Evolutionary conservation across 2,888 invertebrate species (phyloP), one percentile per base, ranked within the genome.

Genomic region (Eupithecia tripunctaria): DNA sequence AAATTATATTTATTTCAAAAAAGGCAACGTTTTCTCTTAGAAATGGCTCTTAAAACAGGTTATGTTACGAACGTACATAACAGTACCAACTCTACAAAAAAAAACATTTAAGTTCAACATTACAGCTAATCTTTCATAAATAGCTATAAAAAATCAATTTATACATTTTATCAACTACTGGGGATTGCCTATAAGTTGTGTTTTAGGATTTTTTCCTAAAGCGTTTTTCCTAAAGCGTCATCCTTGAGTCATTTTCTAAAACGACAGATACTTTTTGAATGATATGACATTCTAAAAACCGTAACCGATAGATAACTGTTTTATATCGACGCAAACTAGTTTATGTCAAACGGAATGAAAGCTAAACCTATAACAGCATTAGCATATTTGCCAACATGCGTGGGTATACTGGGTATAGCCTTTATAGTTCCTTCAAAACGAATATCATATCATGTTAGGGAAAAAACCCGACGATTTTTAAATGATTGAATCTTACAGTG

Each of bases 331-430:
- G 18, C n/a, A 18, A 36, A 63, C 25, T 69, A 68, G 69, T 71
- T 69, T 67, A 60, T 36, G 60, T 67, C 63, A 41, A 71, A 68
- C 59, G 56, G 68, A 68, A 68, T 72, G 68, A 68, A 64, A 68
- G 27, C 14, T 21, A n/a, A 63, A 36, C 32, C 18, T 63, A 36
- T 63, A 63, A 63, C 36, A 21, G 36, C 5, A 36, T 63, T 21
- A 60, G 29, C 60, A 60, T 51, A 47, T 60, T 12, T 27, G 18
- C 6, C 18, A 7, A 7, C 7, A 60, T 7, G 60, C 60, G 8
- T 60, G 18, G 15, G 29, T 60, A 29, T 8, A 60, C 36, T 36
- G 36, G 27, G 29, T 60, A 29, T 2, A 60, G 12, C 59, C 29
- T 15, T 7, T 8, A n/a, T 36, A 36, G 36, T 60, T 18, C 59